phyloP scores from a whole-genome alignment of 2,888 invertebrate species.

The Physocephala rufipes region DNA sequence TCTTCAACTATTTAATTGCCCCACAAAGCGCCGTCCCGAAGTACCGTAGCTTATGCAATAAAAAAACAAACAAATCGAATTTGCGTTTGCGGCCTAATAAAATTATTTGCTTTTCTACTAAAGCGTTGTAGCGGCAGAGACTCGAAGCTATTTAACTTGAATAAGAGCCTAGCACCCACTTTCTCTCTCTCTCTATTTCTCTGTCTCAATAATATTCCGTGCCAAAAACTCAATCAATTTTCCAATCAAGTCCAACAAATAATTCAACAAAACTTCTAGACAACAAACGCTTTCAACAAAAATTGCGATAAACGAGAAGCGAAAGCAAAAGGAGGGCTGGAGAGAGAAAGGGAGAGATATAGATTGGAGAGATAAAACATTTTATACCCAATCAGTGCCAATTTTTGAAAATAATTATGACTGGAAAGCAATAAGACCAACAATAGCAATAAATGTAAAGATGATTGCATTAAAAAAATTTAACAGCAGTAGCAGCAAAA shows the following conservation, averaged over 20 bases:
- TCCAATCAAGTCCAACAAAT: conserved; percentile 35
- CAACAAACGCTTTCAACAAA: neutral
- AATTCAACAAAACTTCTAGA: conserved; percentile 14
- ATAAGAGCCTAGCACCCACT: neutral
- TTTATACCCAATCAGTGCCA: conserved; percentile 7
- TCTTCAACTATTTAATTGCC: too few species aligned
- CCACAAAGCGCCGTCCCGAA: too few species aligned
- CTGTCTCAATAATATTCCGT: neutral
- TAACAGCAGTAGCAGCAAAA: neutral
- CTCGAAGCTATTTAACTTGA: neutral
- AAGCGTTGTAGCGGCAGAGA: neutral
- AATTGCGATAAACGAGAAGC: too few species aligned
- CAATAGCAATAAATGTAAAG: neutral
- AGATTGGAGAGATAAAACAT: neutral
- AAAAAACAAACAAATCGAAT: neutral
- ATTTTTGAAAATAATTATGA: neutral
- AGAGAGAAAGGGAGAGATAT: neutral
- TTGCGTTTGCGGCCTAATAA: neutral
- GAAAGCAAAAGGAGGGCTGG: neutral
- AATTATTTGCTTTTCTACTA: neutral
- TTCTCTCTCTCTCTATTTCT: neutral
- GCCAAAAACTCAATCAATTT: conserved; percentile 31
- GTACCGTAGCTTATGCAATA: too few species aligned
- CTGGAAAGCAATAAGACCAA: neutral
- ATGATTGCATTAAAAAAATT: neutral